These are phyloP conservation scores for Rhinopomastus cyanomelas DNA, from an alignment of 2,113 vertebrate species.

Conservation along the genomic window DNA sequence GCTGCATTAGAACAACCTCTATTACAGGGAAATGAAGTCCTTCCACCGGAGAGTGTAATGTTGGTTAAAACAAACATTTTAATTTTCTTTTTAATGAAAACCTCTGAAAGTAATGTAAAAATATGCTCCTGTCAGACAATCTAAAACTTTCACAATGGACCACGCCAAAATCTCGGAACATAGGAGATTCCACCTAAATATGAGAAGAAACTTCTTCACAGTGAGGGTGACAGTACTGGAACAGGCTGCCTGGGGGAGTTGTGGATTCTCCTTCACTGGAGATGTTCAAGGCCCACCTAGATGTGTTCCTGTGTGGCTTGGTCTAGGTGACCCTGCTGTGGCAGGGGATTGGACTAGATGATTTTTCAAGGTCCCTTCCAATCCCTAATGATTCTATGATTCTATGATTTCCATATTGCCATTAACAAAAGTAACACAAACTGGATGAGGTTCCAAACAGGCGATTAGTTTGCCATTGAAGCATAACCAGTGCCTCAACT, in stretches of 20 bases:
- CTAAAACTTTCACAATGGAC: background rate
- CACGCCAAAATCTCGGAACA: background rate
- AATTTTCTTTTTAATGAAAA: background rate
- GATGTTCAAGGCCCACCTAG: no score
- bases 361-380: no score
- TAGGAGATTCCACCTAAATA: no score
- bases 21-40: background rate
- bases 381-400: no score
- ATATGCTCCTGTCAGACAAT: background rate
- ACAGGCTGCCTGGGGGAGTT: no score
- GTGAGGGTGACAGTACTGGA: no score
- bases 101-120: background rate
- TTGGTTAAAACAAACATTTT: background rate
- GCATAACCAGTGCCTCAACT: slow-evolving; percentile 70
- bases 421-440: slow-evolving; percentile 28
- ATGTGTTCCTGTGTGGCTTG: no score
- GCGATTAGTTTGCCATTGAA: slow-evolving; percentile 70
- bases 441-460: slow-evolving; percentile 64
- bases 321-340: no score
- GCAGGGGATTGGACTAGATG: no score
- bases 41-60: background rate
- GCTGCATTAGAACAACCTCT: background rate
- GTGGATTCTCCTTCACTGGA: no score
- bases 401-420: slow-evolving; percentile 1
- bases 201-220: no score